Percentiles rank a stretch among this genome's conserved stretches.
Conservation (phyloP, 2,888 invertebrate genomes). For the Tholera decimalis region DNA sequence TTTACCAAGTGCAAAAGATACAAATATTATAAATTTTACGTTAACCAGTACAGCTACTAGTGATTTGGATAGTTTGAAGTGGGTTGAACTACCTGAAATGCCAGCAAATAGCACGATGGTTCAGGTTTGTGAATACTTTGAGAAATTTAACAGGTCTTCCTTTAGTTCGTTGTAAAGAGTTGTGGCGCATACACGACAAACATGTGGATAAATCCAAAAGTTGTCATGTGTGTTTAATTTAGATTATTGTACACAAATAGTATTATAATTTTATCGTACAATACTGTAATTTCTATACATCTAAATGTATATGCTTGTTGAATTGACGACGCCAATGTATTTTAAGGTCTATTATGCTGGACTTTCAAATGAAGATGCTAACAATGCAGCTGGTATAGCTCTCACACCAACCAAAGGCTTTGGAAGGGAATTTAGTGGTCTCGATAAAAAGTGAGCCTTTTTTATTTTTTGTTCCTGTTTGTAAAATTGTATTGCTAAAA, state of each 20-base stretch:
- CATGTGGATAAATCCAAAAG: too few relatives aligned
- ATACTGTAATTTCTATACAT: too few relatives aligned
- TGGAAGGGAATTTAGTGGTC: slow-evolving; percentile 79
- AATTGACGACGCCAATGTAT: not conserved
- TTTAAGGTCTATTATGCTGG: slow-evolving; percentile 75
- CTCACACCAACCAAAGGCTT: slow-evolving; percentile 40
- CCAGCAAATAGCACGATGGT: slow-evolving; percentile 61
- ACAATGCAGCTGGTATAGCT: slow-evolving; percentile 60
- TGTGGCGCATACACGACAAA: too few relatives aligned
- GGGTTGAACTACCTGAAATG: slow-evolving; percentile 91
- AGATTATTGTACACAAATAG: too few relatives aligned
- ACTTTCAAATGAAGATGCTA: slow-evolving; percentile 67
- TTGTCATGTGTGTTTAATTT: too few relatives aligned
- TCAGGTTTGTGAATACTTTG: too few relatives aligned
- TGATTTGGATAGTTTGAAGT: slow-evolving; percentile 94
- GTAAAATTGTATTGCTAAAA: not conserved
- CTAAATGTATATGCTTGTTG: too few relatives aligned
- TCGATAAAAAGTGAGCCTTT: slow-evolving; percentile 70
- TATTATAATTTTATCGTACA: too few relatives aligned
- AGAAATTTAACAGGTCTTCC: too few relatives aligned
- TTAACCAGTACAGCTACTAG: slow-evolving; percentile 92
- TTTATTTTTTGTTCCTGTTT: not conserved
- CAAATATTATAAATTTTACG: slow-evolving; percentile 89
- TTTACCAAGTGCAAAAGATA: slow-evolving; percentile 56
- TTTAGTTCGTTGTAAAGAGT: too few relatives aligned